Evolutionary conservation across 2,113 vertebrate species (phyloP).

Genomic region (Crotophaga sulcirostris): DNA sequence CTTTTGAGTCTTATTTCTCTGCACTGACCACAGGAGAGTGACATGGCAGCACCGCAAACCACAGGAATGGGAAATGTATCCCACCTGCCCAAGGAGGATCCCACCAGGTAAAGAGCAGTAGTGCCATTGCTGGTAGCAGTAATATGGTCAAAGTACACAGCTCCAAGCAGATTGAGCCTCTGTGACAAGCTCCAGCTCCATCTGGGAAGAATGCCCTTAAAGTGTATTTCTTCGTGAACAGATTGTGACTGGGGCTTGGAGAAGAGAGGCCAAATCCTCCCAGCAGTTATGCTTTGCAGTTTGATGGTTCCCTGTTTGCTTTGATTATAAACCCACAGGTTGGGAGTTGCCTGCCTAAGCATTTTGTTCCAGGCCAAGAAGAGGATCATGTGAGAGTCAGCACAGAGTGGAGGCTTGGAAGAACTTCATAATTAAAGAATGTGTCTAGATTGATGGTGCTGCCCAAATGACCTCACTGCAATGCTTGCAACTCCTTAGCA

Average conservation of each 20-base stretch:
- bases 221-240: not conserved
- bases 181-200: not conserved
- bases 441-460: constrained; percentile 21
- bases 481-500: constrained; percentile 24
- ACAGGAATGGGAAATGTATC: not conserved
- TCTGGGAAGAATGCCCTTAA: not conserved
- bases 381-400: constrained; percentile 22
- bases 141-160: not conserved
- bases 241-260: not conserved
- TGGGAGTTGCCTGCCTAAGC: constrained; percentile 58
- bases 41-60: not conserved
- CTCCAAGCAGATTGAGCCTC: not conserved
- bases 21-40: not conserved
- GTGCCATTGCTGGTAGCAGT: not conserved
- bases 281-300: constrained; percentile 26
- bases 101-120: not conserved
- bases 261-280: not conserved
- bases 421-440: constrained; percentile 21
- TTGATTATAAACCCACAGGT: not conserved
- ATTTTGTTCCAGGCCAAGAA: constrained; percentile 41
- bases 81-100: not conserved
- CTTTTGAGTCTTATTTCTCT: not conserved
- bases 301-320: constrained; percentile 11
- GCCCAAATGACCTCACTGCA: not conserved
- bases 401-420: constrained; percentile 25